A percentile compares a stretch with the other conserved stretches of the same genome.
Conservation (phyloP, 2,888 invertebrate species). For the Leptarthrus brevirostris region DNA sequence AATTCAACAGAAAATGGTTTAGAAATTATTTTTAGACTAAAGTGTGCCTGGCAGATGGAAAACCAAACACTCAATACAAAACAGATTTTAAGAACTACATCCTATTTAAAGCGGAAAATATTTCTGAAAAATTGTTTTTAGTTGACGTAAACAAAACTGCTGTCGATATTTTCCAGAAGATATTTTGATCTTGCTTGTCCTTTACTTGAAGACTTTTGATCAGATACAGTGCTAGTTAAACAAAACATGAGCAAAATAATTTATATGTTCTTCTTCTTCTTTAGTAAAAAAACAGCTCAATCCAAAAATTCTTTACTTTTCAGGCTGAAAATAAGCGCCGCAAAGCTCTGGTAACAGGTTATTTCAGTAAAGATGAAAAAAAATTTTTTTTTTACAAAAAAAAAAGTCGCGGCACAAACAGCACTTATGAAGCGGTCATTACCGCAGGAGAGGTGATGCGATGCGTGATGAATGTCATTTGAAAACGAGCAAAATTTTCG, state of each 20-base stretch:
- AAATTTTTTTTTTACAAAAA: background rate
- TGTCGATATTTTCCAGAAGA: constrained; percentile 7
- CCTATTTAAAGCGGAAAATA: background rate
- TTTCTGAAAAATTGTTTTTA: background rate
- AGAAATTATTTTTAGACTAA: constrained; percentile 23
- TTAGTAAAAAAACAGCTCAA: no score
- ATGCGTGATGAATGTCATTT: constrained; percentile 11
- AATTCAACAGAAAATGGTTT: constrained; percentile 6
- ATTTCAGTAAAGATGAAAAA: constrained; percentile 34
- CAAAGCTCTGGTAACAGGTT: constrained; percentile 23
- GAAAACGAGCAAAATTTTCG: constrained; percentile 20
- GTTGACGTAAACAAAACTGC: no score
- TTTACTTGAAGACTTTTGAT: no score
- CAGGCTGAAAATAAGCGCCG: constrained; percentile 17
- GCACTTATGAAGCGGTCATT: constrained; percentile 13
- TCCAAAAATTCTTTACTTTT: no score
- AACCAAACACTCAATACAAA: background rate
- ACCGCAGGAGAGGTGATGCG: background rate
- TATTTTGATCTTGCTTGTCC: no score
- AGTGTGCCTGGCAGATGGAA: constrained; percentile 6
- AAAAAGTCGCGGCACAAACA: constrained; percentile 11
- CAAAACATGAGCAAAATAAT: no score
- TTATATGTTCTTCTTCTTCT: no score
- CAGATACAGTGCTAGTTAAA: no score
- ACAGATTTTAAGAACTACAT: background rate